A percentile compares a stretch with the other conserved stretches of the same genome.
These are phyloP conservation scores for Drosophila ficusphila DNA, from an alignment of 1,140 invertebrate genomes.

Conservation along the genomic window DNA sequence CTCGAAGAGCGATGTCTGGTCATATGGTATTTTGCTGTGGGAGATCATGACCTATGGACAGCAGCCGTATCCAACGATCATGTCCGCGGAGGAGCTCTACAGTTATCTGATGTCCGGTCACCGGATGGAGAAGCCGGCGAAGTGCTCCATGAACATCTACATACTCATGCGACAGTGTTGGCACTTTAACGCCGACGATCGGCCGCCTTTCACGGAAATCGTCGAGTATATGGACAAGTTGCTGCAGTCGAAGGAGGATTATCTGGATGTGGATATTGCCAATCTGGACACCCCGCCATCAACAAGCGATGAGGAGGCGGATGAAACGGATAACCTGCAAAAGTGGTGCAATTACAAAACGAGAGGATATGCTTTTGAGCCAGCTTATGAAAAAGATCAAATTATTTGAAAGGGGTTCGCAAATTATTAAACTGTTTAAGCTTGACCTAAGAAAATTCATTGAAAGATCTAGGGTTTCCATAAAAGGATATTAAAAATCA, in stretches of 20 bases:
- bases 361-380: neutral
- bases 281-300: conserved; percentile 93
- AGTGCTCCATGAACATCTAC: conserved; percentile 96
- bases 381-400: too few species aligned
- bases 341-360: conserved; percentile 64
- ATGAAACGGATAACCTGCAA: conserved; percentile 82
- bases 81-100: conserved; percentile 91
- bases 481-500: neutral
- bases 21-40: conserved; percentile 96
- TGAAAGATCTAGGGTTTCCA: neutral
- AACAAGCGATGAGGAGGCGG: conserved; percentile 88
- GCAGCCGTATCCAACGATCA: conserved; percentile 94
- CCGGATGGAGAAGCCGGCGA: conserved; percentile 97
- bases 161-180: conserved; percentile 97
- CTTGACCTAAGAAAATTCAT: neutral
- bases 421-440: neutral
- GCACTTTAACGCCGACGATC: conserved; percentile 93
- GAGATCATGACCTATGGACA: conserved; percentile 97
- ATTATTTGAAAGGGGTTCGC: neutral
- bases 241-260: conserved; percentile 94
- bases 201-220: conserved; percentile 94
- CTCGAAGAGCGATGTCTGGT: conserved; percentile 98
- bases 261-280: conserved; percentile 93
- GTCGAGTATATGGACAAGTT: conserved; percentile 95
- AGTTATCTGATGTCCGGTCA: conserved; percentile 94